Percentiles rank a stretch among this genome's conserved stretches.
These are phyloP conservation scores for Campoletis raptor DNA, from an alignment of 2,888 invertebrate species.

Conservation along the genomic window DNA sequence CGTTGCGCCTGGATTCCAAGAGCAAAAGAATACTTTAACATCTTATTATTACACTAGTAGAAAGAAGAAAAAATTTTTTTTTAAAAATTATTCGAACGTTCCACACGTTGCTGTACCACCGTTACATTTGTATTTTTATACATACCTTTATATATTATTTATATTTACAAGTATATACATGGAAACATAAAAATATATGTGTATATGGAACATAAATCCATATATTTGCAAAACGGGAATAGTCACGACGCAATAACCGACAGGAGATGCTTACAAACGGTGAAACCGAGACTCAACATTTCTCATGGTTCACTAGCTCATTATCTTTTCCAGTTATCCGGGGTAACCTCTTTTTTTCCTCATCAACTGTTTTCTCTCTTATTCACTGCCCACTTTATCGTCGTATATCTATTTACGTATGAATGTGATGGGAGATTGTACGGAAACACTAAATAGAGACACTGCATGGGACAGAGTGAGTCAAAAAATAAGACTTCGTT, in stretches of 20 bases:
- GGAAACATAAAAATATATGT: background rate
- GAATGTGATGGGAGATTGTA: background rate
- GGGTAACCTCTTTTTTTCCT: slow-evolving; percentile 53
- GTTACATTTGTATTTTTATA: slow-evolving; percentile 5
- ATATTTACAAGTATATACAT: background rate
- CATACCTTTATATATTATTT: background rate
- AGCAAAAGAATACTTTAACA: background rate
- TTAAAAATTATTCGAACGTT: slow-evolving; percentile 1
- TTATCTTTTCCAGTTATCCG: slow-evolving; percentile 67
- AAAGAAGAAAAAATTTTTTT: slow-evolving; percentile 4
- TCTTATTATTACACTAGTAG: background rate
- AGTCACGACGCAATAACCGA: slow-evolving; percentile 31
- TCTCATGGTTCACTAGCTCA: slow-evolving; percentile 64
- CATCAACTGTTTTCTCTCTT: slow-evolving; percentile 13
- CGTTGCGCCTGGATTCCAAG: slow-evolving; percentile 12
- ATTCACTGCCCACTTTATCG: slow-evolving; percentile 44
- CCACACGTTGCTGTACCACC: background rate
- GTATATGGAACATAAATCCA: background rate
- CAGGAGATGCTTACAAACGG: slow-evolving; percentile 13
- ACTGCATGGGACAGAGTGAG: background rate
- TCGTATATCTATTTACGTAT: background rate
- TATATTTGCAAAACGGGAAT: slow-evolving; percentile 38
- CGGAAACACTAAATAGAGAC: background rate
- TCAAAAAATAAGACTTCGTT: background rate
- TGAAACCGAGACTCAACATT: slow-evolving; percentile 47